Evolutionary conservation across 1,140 invertebrate genomes (phyloP).

Genomic region (Diorhabda elongata): DNA sequence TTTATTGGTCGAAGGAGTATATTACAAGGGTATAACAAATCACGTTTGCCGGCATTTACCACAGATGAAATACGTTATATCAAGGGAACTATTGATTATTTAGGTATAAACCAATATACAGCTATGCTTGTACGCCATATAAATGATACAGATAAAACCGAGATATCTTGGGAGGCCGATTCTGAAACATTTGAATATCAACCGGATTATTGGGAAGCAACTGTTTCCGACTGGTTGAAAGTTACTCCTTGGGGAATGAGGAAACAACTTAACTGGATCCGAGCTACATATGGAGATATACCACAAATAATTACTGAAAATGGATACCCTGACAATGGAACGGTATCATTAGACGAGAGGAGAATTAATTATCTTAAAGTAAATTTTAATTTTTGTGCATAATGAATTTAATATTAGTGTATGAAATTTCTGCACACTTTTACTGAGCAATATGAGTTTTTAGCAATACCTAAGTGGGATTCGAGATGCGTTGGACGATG

Average conservation of each 20-base stretch:
- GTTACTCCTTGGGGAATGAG: conserved; percentile 57
- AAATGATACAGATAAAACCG: conserved; percentile 45
- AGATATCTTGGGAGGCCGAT: conserved; percentile 12
- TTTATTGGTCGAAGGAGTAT: conserved; percentile 53
- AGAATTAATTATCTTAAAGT: conserved; percentile 33
- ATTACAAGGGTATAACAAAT: conserved; percentile 53
- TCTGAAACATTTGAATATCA: conserved; percentile 4
- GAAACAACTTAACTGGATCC: conserved; percentile 60
- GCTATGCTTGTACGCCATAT: conserved; percentile 48
- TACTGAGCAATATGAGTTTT: conserved; percentile 24
- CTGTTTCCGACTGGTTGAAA: conserved; percentile 17
- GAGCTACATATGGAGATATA: conserved; percentile 57
- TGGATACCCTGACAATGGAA: conserved; percentile 34
- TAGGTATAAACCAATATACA: conserved; percentile 59
- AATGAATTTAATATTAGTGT: too few relatives aligned
- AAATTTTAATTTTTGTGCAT: neutral
- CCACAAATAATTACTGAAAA: conserved; percentile 36
- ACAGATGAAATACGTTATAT: conserved; percentile 54
- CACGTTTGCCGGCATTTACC: conserved; percentile 59
- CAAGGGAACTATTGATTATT: conserved; percentile 58
- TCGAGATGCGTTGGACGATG: conserved; percentile 61
- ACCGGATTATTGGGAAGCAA: conserved; percentile 14
- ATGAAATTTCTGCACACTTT: too few relatives aligned
- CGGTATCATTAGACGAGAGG: conserved; percentile 23
- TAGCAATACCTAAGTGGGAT: conserved; percentile 61